These are phyloP conservation scores for Henicopernis longicauda DNA, from an alignment of 2,113 vertebrate species.

Conservation along the genomic window DNA sequence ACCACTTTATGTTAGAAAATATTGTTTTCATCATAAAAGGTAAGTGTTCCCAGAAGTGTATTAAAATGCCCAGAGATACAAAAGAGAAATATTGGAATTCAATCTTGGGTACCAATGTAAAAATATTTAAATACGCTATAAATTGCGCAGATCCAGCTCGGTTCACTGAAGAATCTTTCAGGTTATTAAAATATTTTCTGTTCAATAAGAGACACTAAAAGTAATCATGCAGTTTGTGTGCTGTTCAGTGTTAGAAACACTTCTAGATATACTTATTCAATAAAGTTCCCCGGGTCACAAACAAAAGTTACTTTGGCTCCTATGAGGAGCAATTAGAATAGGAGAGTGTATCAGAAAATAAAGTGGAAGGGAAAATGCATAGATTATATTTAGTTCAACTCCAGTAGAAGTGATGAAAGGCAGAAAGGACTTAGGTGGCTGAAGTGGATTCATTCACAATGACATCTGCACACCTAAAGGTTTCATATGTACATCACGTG, in stretches of 20 bases:
- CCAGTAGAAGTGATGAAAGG: slow-evolving; percentile 20
- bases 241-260: slow-evolving; percentile 60
- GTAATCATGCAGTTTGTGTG: slow-evolving; percentile 10
- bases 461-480: background rate
- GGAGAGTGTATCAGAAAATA: slow-evolving; percentile 41
- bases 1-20: slow-evolving; percentile 64
- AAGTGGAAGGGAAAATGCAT: slow-evolving; percentile 16
- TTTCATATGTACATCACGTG: background rate
- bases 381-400: slow-evolving; percentile 11
- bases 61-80: slow-evolving; percentile 52
- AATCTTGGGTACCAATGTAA: slow-evolving; percentile 57
- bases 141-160: slow-evolving; percentile 52
- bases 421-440: slow-evolving; percentile 39
- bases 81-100: slow-evolving; percentile 68
- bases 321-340: background rate
- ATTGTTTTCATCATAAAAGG: slow-evolving; percentile 70
- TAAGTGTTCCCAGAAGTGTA: slow-evolving; percentile 65
- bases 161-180: slow-evolving; percentile 61
- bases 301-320: slow-evolving; percentile 21
- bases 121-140: slow-evolving; percentile 64
- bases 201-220: slow-evolving; percentile 41
- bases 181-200: slow-evolving; percentile 68
- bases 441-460: background rate
- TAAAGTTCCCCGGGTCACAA: slow-evolving; percentile 52
- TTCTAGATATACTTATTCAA: slow-evolving; percentile 39